A percentile compares a stretch with the other conserved stretches of the same genome.
Evolutionary conservation across 2,888 invertebrate genomes (phyloP).

Genomic region (Apamea crenata): DNA sequence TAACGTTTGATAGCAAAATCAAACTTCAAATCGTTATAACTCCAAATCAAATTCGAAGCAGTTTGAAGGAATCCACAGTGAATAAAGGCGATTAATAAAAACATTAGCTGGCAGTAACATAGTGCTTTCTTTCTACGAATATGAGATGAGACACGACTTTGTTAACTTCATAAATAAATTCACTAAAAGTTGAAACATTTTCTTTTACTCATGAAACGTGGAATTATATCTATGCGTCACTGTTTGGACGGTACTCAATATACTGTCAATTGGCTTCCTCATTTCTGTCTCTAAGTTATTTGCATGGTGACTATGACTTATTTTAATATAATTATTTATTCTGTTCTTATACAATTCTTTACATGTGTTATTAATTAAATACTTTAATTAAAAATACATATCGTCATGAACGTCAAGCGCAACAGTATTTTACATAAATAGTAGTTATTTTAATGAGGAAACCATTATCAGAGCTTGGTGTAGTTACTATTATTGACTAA

Average conservation of each 20-base stretch:
- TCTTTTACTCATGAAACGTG: constrained; percentile 16
- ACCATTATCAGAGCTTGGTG: background rate
- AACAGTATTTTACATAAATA: background rate
- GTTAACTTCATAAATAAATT: background rate
- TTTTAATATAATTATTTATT: background rate
- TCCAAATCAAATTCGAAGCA: background rate
- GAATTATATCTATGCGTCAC: constrained; percentile 21
- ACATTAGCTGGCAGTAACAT: background rate
- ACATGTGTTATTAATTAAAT: background rate
- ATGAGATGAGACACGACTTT: constrained; percentile 1
- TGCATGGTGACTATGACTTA: background rate
- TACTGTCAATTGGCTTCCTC: constrained; percentile 35
- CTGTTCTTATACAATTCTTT: background rate
- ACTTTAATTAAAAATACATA: background rate
- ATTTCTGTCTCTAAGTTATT: constrained; percentile 32
- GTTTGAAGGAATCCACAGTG: background rate
- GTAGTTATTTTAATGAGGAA: constrained; percentile 13
- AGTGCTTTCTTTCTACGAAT: background rate
- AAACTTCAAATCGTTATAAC: background rate
- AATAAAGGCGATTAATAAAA: background rate
- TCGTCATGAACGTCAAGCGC: background rate
- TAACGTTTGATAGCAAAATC: background rate
- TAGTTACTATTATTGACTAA: constrained; percentile 2
- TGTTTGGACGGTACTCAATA: constrained; percentile 14
- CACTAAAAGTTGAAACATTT: background rate